Evolutionary conservation across 2,113 vertebrate species (phyloP), one percentile per base, ranked within the genome.

Genomic region (Ctenodactylus gundi): DNA sequence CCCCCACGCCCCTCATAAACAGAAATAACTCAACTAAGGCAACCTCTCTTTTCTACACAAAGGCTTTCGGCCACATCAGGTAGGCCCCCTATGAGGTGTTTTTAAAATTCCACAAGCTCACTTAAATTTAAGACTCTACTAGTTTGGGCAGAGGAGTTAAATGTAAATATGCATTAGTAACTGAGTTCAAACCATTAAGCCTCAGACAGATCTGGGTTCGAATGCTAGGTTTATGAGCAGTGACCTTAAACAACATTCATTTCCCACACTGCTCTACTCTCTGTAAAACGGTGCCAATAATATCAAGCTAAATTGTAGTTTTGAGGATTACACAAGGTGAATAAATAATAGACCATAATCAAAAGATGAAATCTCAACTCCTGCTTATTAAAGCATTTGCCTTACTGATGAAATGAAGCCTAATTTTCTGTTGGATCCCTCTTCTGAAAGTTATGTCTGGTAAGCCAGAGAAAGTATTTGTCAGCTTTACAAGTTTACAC

Each of bases 51-150:
- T 94, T 82, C 91, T 80, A 85, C 85, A 95, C 85, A 93, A 95
- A 96, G 95, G 90, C 75, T 93, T 96, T 96, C 93, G 81, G 57
- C 88, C 95, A 96, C 85, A 93, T 97, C 91, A 88, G 84, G 64
- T 88, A 68, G 81, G 72, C 84, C 92, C 89, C 36, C 94, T 88
- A 2, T 10, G 15, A 78, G 12, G 4, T 76, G 21, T 34, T 82
- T 73, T 72, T 39, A 57, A 29, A 55, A 84, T 88, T 82, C n/a
- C 70, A 65, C 44, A 41, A 65, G 18, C n/a, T 57, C 12, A 1
- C 39, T n/a, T 34, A 73, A 34, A 83, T 23, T 82, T 53, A 68
- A 41, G 29, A 64, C 23, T 21, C 90, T 10, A 72, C 36, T 91
- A 62, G 78, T 62, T 44, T 7, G 65, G 18, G 36, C 6, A 10